Base-by-base conservation (phyloP, 2,113 vertebrate species). In the Meriones unguiculatus region DNA sequence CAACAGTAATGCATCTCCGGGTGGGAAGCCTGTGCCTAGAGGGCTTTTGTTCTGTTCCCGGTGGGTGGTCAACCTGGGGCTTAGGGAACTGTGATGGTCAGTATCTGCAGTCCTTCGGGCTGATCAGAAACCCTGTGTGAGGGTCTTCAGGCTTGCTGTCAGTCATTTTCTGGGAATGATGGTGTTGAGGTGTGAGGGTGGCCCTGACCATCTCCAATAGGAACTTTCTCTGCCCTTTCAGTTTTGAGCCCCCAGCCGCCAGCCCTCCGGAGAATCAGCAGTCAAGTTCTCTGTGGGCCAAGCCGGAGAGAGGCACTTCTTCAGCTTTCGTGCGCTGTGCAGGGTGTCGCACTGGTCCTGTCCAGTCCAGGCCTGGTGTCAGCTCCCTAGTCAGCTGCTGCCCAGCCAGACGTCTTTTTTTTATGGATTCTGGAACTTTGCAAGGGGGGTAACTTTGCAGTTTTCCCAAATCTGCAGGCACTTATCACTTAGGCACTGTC, bases 401-500 rank as follows among this genome's bases (percentile, higher is more conserved):
- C 95, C 41, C 38, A 30, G 8, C 10, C 35, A 8, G 69, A 57
- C 72, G 9, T 86, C 65, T n/a, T 57, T 57, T 57, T 14, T 14
- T 14, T 9, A 4, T 35, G n/a, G 1, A 46, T 54, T 89, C 62
- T 88, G 32, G 32, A 46, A 32, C 88, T 96, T 78, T 65, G 24
- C 59, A 50, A 46, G 15, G n/a, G 38, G 14, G 50, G 24, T 32
- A 52, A 91, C 7, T 17, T 41, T 41, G 67, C 11, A 20, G 62
- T 80, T 93, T 95, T 52, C 30, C 75, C 84, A 50, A 91, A 50
- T 84, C 30, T 78, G 38, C 41, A 75, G 28, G 89, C 41, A 69
- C 35, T 84, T 95, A 78, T 50, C 78, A 73, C n/a, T 89, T 69
- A 64, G 20, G 87, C 73, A 78, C 41, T 96, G 87, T 95, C 85